Percentiles rank a stretch among this genome's conserved stretches.
phyloP scores from a whole-genome alignment of 2,797 vertebrate species.

The Chaenodraco wilsoni region DNA sequence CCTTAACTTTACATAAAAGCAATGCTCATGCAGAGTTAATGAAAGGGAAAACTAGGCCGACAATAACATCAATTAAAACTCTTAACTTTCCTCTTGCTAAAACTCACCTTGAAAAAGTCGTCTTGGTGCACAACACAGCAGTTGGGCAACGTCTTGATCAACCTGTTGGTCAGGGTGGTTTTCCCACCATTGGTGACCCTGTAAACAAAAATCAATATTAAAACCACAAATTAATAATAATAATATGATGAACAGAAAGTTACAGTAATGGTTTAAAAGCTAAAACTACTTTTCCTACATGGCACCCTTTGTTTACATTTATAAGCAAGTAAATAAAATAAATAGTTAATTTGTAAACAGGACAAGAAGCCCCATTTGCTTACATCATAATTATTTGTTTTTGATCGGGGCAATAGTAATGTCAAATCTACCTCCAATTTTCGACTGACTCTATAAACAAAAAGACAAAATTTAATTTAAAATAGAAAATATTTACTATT shows the following conservation, averaged over 20 bases:
- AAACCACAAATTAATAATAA: neutral
- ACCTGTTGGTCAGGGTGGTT: slow-evolving; percentile 91
- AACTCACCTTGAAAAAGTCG: slow-evolving; percentile 95
- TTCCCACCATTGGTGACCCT: slow-evolving; percentile 97
- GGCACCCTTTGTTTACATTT: slow-evolving; percentile 2
- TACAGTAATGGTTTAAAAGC: neutral
- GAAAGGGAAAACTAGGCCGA: neutral
- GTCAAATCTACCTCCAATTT: no score
- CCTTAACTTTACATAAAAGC: slow-evolving; percentile 21
- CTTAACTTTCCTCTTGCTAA: neutral
- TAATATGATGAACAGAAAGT: neutral
- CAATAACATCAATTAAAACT: neutral
- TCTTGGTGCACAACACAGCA: slow-evolving; percentile 97
- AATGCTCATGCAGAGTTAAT: slow-evolving; percentile 11
- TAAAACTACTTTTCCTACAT: neutral
- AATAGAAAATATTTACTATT: neutral
- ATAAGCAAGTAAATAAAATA: neutral
- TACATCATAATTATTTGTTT: neutral
- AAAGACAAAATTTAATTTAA: neutral
- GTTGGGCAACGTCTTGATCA: slow-evolving; percentile 89
- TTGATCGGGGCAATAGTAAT: no score
- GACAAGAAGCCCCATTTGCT: neutral
- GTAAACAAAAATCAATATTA: neutral
- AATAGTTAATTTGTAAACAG: neutral
- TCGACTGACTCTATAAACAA: slow-evolving; percentile 82